Evolutionary conservation across 2,888 invertebrate species (phyloP).

Genomic region (Lasioglossum lativentre): DNA sequence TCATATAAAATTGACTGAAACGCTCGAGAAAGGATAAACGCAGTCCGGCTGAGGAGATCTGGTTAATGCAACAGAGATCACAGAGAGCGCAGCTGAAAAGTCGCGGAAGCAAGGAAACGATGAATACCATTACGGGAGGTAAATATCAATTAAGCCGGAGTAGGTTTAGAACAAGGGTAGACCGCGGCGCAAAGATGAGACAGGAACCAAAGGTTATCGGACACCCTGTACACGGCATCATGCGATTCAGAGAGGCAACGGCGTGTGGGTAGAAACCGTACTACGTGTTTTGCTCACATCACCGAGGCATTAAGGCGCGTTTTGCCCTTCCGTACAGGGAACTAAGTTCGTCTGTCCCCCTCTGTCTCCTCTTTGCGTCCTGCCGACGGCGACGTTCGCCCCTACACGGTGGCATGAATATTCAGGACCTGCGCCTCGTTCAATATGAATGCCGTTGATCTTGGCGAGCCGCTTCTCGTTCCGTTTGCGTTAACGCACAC

Average conservation of each 20-base stretch:
- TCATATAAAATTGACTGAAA: neutral
- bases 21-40: neutral
- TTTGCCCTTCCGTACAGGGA: slow-evolving; percentile 71
- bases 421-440: slow-evolving; percentile 81
- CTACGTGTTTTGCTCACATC: slow-evolving; percentile 76
- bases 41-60: neutral
- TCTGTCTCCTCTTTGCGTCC: slow-evolving; percentile 55
- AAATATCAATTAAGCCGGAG: slow-evolving; percentile 62
- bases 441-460: slow-evolving; percentile 83
- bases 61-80: neutral
- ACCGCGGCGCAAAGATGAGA: slow-evolving; percentile 10
- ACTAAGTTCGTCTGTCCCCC: slow-evolving; percentile 66
- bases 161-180: slow-evolving; percentile 35
- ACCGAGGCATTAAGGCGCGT: slow-evolving; percentile 73
- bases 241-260: slow-evolving; percentile 48
- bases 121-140: slow-evolving; percentile 48
- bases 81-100: neutral
- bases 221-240: slow-evolving; percentile 62
- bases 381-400: slow-evolving; percentile 64
- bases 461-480: slow-evolving; percentile 78
- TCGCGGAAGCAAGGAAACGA: slow-evolving; percentile 43
- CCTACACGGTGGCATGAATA: slow-evolving; percentile 80
- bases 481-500: slow-evolving; percentile 75
- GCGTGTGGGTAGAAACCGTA: slow-evolving; percentile 61
- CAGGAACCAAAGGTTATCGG: slow-evolving; percentile 63